Conservation (phyloP, 2,113 vertebrate species). For the Oplegnathus fasciatus region DNA sequence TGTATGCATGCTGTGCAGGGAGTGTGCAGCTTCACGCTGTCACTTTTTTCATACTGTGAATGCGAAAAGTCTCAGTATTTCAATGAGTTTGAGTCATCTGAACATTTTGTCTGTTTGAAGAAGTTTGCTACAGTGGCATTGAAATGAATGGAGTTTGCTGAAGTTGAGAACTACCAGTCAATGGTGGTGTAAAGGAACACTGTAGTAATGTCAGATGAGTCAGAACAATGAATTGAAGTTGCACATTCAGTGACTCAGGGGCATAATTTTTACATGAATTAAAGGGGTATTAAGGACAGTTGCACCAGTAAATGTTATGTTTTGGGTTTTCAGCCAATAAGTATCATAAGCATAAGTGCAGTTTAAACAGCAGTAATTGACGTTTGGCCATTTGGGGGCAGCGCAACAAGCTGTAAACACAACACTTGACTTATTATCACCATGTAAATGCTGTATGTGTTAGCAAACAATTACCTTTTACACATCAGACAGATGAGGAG, state of each 20-base stretch:
- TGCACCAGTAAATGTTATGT: not conserved
- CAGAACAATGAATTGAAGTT: conserved; percentile 18
- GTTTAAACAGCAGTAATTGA: not conserved
- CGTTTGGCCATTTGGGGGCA: not conserved
- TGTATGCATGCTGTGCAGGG: conserved; percentile 20
- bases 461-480: not conserved
- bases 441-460: not conserved
- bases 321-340: not conserved
- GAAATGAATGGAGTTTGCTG: conserved; percentile 32
- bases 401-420: not conserved
- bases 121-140: conserved; percentile 33
- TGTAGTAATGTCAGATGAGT: conserved; percentile 49
- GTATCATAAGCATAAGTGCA: not conserved
- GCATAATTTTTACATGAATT: conserved; percentile 21
- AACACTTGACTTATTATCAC: not conserved
- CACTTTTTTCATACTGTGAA: conserved; percentile 14
- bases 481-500: not conserved
- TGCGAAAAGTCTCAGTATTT: conserved; percentile 22
- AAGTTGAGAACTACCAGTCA: conserved; percentile 17
- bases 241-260: conserved; percentile 8
- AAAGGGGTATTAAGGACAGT: not conserved
- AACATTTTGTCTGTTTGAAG: conserved; percentile 35
- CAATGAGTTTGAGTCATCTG: conserved; percentile 47
- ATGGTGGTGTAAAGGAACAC: not conserved
- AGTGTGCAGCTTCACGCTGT: conserved; percentile 7